These are phyloP conservation scores for Sinocyclocheilus anophthalmus DNA, from an alignment of 2,113 vertebrate species.

Conservation along the genomic window DNA sequence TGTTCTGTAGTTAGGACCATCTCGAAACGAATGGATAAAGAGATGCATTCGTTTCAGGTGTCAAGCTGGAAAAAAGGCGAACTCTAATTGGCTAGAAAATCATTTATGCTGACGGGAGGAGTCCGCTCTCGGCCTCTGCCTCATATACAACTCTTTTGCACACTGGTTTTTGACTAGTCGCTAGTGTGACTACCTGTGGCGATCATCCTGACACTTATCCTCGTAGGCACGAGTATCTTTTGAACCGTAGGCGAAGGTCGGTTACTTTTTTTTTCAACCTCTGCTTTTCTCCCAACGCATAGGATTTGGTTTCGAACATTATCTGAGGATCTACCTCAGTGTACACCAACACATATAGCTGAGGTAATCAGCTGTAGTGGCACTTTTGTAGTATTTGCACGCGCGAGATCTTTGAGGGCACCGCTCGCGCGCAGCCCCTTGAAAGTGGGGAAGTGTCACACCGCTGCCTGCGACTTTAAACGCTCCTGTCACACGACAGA, in stretches of 20 bases:
- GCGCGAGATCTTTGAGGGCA: too few species aligned
- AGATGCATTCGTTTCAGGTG: conserved; percentile 43
- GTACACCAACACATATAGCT: background rate
- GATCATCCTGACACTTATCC: background rate
- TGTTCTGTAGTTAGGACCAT: too few species aligned
- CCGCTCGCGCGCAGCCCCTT: too few species aligned
- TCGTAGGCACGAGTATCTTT: background rate
- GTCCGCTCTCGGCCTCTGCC: conserved; percentile 73
- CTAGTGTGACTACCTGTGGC: background rate
- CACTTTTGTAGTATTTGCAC: background rate
- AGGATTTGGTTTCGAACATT: background rate
- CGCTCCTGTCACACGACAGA: background rate
- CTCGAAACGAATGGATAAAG: too few species aligned
- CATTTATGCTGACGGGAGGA: conserved; percentile 68
- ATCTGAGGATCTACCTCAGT: background rate
- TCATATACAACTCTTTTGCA: background rate
- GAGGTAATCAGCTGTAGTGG: background rate
- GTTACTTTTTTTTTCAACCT: background rate
- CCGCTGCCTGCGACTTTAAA: background rate
- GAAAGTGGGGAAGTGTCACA: too few species aligned
- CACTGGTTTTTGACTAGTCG: background rate
- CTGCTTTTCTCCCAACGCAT: background rate
- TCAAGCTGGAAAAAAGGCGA: conserved; percentile 63
- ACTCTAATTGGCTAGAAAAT: conserved; percentile 78
- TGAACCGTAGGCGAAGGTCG: background rate